Conservation (phyloP, 2,797 vertebrate species). For the Falco biarmicus region DNA sequence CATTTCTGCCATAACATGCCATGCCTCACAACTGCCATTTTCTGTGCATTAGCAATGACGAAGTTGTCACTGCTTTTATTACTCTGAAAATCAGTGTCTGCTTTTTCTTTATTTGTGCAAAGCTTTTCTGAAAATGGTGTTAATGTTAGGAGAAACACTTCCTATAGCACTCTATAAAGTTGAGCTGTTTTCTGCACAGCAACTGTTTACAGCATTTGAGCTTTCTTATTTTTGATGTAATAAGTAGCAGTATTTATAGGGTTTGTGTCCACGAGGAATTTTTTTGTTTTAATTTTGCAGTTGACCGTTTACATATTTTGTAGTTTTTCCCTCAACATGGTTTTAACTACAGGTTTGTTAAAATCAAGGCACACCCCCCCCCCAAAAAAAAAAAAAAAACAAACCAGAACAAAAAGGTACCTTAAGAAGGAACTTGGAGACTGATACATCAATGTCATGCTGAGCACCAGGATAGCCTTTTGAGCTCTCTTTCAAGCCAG, state of each 20-base stretch:
- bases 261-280: background rate
- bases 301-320: background rate
- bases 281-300: background rate
- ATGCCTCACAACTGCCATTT: background rate
- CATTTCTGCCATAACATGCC: background rate
- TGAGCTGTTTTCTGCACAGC: background rate
- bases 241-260: background rate
- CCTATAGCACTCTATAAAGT: background rate
- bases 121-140: background rate
- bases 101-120: conserved; percentile 11
- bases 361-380: background rate
- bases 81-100: background rate
- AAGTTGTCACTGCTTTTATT: conserved; percentile 30
- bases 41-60: background rate
- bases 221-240: background rate
- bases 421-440: background rate
- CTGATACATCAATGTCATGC: background rate
- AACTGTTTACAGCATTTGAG: background rate
- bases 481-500: background rate
- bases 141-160: background rate
- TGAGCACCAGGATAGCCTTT: background rate
- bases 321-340: background rate
- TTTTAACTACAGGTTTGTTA: background rate
- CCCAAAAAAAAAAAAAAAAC: background rate
- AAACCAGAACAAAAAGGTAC: background rate